These are phyloP conservation scores for Lithophane leautieri DNA, from an alignment of 2,888 invertebrate species.

Conservation along the genomic window DNA sequence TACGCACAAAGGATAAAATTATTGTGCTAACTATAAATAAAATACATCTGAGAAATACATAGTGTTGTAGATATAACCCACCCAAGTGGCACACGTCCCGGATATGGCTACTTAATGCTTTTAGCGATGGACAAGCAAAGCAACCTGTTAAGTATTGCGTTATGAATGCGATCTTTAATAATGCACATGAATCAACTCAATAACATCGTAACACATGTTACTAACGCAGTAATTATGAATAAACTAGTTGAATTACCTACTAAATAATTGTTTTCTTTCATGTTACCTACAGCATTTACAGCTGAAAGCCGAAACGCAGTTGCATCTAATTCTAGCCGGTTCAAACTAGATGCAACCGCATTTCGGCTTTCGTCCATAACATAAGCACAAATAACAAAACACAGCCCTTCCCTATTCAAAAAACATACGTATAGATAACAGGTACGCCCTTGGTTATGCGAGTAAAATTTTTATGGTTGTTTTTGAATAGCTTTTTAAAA, in stretches of 20 bases:
- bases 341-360: constrained; percentile 14
- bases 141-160: constrained; percentile 36
- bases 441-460: constrained; percentile 49
- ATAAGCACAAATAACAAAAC: constrained; percentile 39
- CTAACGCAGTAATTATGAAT: constrained; percentile 1
- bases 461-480: constrained; percentile 60
- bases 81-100: constrained; percentile 56
- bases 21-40: constrained; percentile 11
- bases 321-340: neutral
- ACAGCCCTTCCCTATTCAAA: constrained; percentile 33
- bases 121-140: constrained; percentile 52
- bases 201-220: constrained; percentile 2
- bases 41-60: constrained; percentile 2
- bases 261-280: neutral
- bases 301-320: neutral
- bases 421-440: constrained; percentile 35
- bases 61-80: constrained; percentile 47
- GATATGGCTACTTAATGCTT: constrained; percentile 64
- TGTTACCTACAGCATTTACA: neutral
- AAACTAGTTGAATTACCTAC: neutral
- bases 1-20: neutral
- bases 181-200: constrained; percentile 41
- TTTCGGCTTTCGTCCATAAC: constrained; percentile 11
- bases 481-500: constrained; percentile 68
- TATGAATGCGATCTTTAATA: constrained; percentile 40